Evolutionary conservation across 2,888 invertebrate species (phyloP), one percentile per base, ranked within the genome.

Genomic region (Idaea dimidiata): DNA sequence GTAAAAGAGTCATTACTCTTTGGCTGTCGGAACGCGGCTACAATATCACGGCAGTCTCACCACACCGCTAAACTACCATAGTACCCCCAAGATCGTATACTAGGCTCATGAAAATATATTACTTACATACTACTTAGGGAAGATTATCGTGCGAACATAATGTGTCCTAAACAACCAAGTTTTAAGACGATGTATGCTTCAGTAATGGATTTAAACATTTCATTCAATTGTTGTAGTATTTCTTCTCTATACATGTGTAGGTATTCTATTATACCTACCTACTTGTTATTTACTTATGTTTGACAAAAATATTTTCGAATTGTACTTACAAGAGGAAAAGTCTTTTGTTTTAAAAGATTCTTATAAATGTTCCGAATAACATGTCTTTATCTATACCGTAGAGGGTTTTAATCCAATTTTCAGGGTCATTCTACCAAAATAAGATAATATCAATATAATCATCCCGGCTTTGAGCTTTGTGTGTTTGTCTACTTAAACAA

Each of bases 41-140:
- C 62, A 62, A 60, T 62, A 60, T 65, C 57, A 62, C 43, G 31
- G 31, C 31, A 54, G 56, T 17, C 55, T 43, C 60, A 58, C 57
- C 61, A 57, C 43, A 14, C 43, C 43, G 6, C 43, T 43, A 43
- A 43, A 43, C 43, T 43, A 43, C 43, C 7, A 8, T 10, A 3
- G 43, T 43, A 43, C 43, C 43, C 14, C 10, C 14, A 43, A 43
- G 43, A 43, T 43, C 43, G 43, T 43, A 43, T 43, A 43, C 43
- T 43, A 43, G 43, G 43, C 5, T 43, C 43, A 43, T 43, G 43
- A 43, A 43, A 43, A 43, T 43, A 43, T 43, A 43, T 43, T 43
- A 43, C 43, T 43, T 10, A 43, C 43, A 43, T 43, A 43, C 43
- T 14, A 43, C 43, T 43, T 43, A 43, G 14, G 43, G 43, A 10